Evolutionary conservation across 2,888 invertebrate species (phyloP).

Genomic region (Pteria penguin): DNA sequence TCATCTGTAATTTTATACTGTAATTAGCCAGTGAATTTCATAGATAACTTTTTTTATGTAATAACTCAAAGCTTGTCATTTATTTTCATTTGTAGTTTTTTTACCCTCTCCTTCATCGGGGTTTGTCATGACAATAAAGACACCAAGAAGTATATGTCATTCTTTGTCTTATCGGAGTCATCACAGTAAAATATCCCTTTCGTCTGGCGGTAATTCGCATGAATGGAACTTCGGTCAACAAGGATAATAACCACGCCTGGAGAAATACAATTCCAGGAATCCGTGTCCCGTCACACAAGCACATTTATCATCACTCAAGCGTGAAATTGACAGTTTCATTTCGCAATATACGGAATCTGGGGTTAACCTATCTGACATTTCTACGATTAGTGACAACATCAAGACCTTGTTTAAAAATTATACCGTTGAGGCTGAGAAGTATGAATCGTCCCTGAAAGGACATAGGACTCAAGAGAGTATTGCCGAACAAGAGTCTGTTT

Average conservation of each 20-base stretch:
- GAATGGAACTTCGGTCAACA: neutral
- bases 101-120: neutral
- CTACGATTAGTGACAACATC: neutral
- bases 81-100: neutral
- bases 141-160: neutral
- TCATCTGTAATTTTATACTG: neutral
- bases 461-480: neutral
- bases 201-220: neutral
- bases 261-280: neutral
- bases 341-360: neutral
- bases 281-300: neutral
- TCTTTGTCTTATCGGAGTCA: neutral
- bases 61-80: neutral
- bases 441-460: neutral
- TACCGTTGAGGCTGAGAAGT: neutral
- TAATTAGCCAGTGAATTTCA: neutral
- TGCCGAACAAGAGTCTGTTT: neutral
- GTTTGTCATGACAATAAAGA: neutral
- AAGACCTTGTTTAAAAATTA: neutral
- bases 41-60: neutral
- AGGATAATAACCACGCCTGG: neutral
- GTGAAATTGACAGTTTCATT: neutral
- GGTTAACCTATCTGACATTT: neutral
- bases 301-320: neutral
- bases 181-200: neutral